These are phyloP conservation scores for Mus minutoides DNA, from an alignment of 2,797 vertebrate genomes.

Conservation along the genomic window DNA sequence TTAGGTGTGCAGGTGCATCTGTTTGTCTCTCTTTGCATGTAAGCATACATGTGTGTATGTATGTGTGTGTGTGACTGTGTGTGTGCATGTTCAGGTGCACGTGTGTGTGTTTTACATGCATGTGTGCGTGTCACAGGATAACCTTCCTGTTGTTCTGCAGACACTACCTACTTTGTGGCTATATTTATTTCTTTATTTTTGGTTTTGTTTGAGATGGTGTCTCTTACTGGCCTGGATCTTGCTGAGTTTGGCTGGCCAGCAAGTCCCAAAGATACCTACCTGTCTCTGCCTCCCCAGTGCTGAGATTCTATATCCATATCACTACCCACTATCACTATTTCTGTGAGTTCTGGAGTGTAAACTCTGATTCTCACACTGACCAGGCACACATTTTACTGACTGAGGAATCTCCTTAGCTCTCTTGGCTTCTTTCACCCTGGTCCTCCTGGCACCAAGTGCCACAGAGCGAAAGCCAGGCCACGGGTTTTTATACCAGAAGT, in stretches of 20 bases:
- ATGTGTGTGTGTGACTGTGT: not conserved
- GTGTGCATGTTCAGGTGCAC: not conserved
- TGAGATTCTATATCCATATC: not conserved
- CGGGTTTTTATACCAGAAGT: rapidly evolving
- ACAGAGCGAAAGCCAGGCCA: rapidly evolving
- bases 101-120: not conserved
- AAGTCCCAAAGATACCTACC: not conserved
- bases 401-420: not conserved
- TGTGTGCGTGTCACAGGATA: not conserved
- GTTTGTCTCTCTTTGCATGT: not conserved
- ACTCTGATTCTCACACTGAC: not conserved
- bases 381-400: not conserved
- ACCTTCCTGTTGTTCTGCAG: not conserved
- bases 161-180: not conserved
- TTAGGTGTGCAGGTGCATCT: not conserved
- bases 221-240: not conserved
- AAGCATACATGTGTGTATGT: too few relatives aligned
- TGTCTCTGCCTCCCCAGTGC: not conserved
- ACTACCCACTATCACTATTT: not conserved
- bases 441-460: not conserved
- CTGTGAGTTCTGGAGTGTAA: not conserved
- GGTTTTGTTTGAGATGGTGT: not conserved
- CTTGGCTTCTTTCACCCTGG: not conserved
- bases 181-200: not conserved
- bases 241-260: not conserved